Percentiles rank a stretch among this genome's conserved stretches.
phyloP scores from a whole-genome alignment of 2,797 vertebrate genomes.

The Bradypus variegatus region DNA sequence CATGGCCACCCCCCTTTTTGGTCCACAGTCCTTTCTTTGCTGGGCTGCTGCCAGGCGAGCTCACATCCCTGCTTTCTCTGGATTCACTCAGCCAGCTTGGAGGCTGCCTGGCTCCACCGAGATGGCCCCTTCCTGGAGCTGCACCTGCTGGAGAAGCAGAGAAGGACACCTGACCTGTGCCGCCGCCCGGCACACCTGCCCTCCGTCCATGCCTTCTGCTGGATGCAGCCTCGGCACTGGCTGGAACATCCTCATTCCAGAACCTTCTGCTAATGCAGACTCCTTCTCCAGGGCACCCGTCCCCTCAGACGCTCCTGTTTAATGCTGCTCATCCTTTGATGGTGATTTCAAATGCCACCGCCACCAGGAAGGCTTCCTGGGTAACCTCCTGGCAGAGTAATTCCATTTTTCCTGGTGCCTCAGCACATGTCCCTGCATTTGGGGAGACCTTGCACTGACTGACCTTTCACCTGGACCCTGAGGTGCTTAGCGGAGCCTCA shows the following conservation, averaged over 20 bases:
- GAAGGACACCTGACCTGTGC: no score
- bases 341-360: background rate
- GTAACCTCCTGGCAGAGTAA: background rate
- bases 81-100: background rate
- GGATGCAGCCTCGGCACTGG: background rate
- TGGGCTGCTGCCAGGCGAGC: background rate
- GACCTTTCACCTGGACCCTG: background rate
- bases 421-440: background rate
- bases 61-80: background rate
- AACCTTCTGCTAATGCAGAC: background rate
- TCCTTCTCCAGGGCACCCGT: background rate
- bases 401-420: background rate
- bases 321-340: background rate
- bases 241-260: background rate
- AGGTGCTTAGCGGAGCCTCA: background rate
- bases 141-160: background rate
- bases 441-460: background rate
- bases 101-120: background rate
- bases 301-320: background rate
- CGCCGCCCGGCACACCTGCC: background rate
- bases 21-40: background rate
- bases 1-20: background rate
- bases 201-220: background rate
- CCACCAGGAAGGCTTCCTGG: background rate
- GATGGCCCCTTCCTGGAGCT: background rate